phyloP scores from a whole-genome alignment of 2,888 invertebrate species.

The Priocnemis perturbator region DNA sequence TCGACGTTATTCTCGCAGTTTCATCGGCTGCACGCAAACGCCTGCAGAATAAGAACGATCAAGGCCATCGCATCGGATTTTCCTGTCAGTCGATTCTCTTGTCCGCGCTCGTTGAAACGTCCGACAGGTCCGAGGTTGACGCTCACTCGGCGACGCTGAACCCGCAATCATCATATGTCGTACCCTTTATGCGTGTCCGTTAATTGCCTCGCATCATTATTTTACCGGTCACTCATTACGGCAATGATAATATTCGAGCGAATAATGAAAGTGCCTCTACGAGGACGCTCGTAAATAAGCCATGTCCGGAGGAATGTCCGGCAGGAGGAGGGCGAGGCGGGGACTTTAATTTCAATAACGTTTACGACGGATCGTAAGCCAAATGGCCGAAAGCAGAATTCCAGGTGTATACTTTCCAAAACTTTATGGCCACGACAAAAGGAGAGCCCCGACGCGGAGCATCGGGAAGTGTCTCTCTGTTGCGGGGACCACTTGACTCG shows the following conservation, averaged over 20 bases:
- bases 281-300: constrained; percentile 41
- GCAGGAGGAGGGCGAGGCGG: constrained; percentile 14
- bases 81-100: no score
- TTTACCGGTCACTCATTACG: constrained; percentile 38
- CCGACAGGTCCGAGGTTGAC: no score
- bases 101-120: no score
- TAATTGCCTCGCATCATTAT: constrained; percentile 32
- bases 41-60: no score
- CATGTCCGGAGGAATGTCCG: constrained; percentile 15
- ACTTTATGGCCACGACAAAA: constrained; percentile 48
- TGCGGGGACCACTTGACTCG: constrained; percentile 23
- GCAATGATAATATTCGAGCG: constrained; percentile 40
- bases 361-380: constrained; percentile 51
- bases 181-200: background rate
- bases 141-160: no score
- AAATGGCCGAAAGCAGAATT: constrained; percentile 47
- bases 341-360: constrained; percentile 48
- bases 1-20: no score
- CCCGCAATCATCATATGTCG: no score
- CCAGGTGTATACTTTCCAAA: constrained; percentile 53
- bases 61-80: no score
- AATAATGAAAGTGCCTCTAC: constrained; percentile 37
- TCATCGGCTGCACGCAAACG: no score
- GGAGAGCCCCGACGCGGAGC: constrained; percentile 19
- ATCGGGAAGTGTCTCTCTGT: constrained; percentile 11